Evolutionary conservation across 2,888 invertebrate species (phyloP), one percentile per base, ranked within the genome.

Genomic region (Heliconius charithonia): DNA sequence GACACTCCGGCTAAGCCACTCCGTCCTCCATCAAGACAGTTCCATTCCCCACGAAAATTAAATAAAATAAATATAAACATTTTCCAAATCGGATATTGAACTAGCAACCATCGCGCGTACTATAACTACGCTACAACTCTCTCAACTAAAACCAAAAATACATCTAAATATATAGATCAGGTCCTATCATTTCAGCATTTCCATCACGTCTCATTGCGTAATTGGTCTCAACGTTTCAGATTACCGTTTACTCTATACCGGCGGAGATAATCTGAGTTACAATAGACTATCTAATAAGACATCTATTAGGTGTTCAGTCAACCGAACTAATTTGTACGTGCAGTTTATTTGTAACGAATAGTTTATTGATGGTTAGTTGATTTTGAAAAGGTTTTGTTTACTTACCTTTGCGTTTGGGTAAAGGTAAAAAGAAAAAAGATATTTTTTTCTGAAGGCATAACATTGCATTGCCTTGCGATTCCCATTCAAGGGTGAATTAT

Each of bases 241-340:
- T 78, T 78, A 77, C 79, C 25, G 62, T 77, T 78, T 80, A 78
- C 75, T 75, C 59, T 65, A 79, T 79, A 79, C 63, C 45, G 45
- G 51, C 32, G 45, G 51, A 73, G 59, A 78, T 78, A 78, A 74
- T 74, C 74, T 51, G 41, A 78, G 59, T 10, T 78, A 74, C 74
- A 74, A 78, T 74, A 41, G 78, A 51, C 56, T 67, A 74, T 67
- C 67, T 78, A 62, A 78, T 74, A 37, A 73, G 73, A 51, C 56
- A 25, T 25, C 67, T 67, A 78, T 74, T 73, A 78, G 73, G 66
- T 62, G 56, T 72, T 72, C 77, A 77, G 72, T 72, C 65, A 72
- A 37, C 32, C 72, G 22, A 22, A 27, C 45, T 25, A 27, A 72
- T 77, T 72, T 32, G 59, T 59, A 72, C 72, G 59, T 56, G 32